These are phyloP conservation scores for Cottoperca gobio DNA, from an alignment of 2,797 vertebrate species.

Conservation along the genomic window DNA sequence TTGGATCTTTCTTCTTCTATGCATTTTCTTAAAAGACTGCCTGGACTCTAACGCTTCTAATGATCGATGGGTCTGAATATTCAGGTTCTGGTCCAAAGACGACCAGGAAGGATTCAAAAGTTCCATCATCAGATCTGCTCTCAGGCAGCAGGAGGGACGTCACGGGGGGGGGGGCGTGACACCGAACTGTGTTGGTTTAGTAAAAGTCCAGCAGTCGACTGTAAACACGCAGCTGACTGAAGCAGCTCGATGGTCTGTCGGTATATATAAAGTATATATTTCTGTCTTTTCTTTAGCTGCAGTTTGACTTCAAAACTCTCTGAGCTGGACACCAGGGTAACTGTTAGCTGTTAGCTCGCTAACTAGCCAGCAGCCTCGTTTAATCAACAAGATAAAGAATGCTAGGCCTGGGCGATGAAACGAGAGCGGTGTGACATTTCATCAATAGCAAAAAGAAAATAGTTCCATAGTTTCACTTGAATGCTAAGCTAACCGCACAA, in stretches of 20 bases:
- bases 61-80: constrained; percentile 11
- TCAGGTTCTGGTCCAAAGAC: constrained; percentile 42
- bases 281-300: neutral
- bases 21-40: constrained; percentile 78
- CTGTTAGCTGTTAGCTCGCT: neutral
- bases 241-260: neutral
- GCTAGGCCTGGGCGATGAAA: too few species aligned
- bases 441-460: too few species aligned
- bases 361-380: neutral
- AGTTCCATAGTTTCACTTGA: too few species aligned
- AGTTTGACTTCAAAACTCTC: neutral
- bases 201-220: neutral
- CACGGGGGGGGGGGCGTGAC: neutral
- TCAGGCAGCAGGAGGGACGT: neutral
- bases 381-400: neutral
- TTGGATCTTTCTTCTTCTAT: constrained; percentile 80
- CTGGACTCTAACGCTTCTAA: constrained; percentile 21
- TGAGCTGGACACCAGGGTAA: neutral
- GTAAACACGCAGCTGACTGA: neutral
- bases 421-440: too few species aligned
- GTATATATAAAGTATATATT: neutral
- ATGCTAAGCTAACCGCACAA: too few species aligned
- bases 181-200: constrained; percentile 11
- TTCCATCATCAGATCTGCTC: constrained; percentile 7
- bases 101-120: constrained; percentile 11